Evolutionary conservation across 2,888 invertebrate species (phyloP).

Genomic region (Pegoplata infirma): DNA sequence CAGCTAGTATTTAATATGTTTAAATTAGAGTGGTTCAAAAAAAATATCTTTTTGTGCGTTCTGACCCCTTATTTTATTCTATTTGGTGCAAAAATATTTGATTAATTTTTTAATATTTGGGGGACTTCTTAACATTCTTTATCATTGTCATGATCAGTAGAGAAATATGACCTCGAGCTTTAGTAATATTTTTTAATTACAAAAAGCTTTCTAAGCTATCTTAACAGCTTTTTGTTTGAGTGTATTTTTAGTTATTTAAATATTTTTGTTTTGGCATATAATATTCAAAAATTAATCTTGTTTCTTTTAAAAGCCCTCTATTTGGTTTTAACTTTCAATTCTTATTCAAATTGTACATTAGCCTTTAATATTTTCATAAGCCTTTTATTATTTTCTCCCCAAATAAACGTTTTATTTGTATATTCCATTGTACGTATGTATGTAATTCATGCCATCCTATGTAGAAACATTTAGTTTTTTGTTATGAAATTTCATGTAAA

Average conservation of each 20-base stretch:
- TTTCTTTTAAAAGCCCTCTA: background rate
- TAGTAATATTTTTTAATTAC: too few species aligned
- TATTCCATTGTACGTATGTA: background rate
- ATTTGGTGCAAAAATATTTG: too few species aligned
- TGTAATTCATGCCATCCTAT: background rate
- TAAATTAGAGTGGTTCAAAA: too few species aligned
- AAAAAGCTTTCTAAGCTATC: too few species aligned
- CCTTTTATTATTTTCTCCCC: background rate
- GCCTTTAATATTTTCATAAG: background rate
- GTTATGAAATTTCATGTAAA: background rate
- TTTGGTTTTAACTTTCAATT: background rate
- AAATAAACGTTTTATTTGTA: background rate
- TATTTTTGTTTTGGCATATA: background rate
- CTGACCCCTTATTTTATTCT: too few species aligned
- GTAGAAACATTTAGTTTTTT: background rate
- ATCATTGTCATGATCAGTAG: too few species aligned
- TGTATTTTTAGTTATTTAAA: background rate
- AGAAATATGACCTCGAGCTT: too few species aligned
- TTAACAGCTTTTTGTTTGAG: too few species aligned
- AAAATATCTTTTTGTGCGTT: too few species aligned
- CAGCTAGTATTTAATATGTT: too few species aligned
- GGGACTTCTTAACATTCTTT: too few species aligned
- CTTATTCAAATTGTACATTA: background rate
- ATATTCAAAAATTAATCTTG: background rate
- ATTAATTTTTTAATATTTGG: too few species aligned